phyloP scores from a whole-genome alignment of 2,888 invertebrate genomes.

The Poecilobothrus nobilitatus region DNA sequence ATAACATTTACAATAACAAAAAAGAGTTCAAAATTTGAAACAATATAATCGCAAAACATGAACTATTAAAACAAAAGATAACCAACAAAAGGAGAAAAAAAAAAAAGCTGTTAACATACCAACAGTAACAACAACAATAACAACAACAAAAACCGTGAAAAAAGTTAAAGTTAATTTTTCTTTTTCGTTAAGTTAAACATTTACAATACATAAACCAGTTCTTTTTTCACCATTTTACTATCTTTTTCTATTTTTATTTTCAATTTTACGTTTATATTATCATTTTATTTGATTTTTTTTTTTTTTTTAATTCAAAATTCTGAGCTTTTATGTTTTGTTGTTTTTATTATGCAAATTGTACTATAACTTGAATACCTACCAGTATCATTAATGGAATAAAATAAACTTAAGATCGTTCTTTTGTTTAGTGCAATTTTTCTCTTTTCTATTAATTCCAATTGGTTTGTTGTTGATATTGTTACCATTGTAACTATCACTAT shows the following conservation, averaged over 20 bases:
- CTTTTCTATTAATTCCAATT: no score
- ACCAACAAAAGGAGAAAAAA: neutral
- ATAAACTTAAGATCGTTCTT: no score
- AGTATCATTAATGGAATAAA: no score
- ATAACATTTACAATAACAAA: neutral
- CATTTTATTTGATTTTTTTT: no score
- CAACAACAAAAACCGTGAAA: neutral
- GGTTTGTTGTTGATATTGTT: no score
- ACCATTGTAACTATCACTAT: no score
- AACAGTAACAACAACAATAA: neutral
- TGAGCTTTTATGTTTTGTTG: neutral
- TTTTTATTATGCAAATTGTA: neutral
- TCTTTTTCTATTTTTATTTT: neutral
- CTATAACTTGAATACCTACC: neutral
- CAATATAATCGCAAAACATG: neutral
- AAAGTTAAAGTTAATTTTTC: neutral
- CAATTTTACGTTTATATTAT: no score
- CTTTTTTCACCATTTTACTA: neutral
- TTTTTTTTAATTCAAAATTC: neutral
- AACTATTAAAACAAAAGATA: constrained; percentile 4
- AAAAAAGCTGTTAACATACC: neutral
- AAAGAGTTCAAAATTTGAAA: neutral
- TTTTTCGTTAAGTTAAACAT: neutral
- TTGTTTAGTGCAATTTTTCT: no score
- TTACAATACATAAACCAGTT: neutral